phyloP scores from a whole-genome alignment of 2,888 invertebrate genomes.

The Masnerella sp. region DNA sequence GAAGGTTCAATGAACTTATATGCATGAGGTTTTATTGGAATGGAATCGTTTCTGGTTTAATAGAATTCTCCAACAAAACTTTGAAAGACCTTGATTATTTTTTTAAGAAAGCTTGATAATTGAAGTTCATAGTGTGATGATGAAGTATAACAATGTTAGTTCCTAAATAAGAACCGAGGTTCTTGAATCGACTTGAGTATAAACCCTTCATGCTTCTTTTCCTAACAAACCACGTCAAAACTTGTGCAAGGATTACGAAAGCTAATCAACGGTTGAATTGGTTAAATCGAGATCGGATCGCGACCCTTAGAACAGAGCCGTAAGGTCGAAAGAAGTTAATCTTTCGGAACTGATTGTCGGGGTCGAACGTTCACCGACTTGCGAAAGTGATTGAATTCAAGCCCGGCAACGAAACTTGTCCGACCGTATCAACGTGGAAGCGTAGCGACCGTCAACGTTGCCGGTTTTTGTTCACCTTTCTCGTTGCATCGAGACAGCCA shows the following conservation, averaged over 20 bases:
- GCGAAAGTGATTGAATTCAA: constrained; percentile 23
- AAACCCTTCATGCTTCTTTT: too few species aligned
- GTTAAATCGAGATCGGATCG: constrained; percentile 39
- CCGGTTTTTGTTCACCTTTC: constrained; percentile 53
- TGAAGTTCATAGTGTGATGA: too few species aligned
- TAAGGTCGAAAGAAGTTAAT: constrained; percentile 36
- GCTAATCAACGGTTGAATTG: constrained; percentile 37
- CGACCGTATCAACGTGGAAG: constrained; percentile 52
- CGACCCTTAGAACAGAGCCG: constrained; percentile 19
- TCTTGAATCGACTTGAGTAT: too few species aligned
- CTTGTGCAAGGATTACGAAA: constrained; percentile 23
- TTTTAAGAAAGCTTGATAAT: too few species aligned
- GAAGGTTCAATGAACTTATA: too few species aligned
- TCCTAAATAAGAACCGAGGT: too few species aligned
- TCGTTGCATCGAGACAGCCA: constrained; percentile 53
- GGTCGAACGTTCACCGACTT: constrained; percentile 42
- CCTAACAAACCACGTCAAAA: constrained; percentile 24
- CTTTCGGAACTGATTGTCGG: constrained; percentile 31
- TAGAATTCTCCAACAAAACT: too few species aligned
- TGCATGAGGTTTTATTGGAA: too few species aligned
- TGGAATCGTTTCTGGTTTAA: too few species aligned
- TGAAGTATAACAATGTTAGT: too few species aligned
- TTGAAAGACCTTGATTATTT: too few species aligned
- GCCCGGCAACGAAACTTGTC: constrained; percentile 22
- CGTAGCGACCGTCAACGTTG: constrained; percentile 45